Conservation (phyloP, 1,140 invertebrate species). For the Drosophila fuyamai region DNA sequence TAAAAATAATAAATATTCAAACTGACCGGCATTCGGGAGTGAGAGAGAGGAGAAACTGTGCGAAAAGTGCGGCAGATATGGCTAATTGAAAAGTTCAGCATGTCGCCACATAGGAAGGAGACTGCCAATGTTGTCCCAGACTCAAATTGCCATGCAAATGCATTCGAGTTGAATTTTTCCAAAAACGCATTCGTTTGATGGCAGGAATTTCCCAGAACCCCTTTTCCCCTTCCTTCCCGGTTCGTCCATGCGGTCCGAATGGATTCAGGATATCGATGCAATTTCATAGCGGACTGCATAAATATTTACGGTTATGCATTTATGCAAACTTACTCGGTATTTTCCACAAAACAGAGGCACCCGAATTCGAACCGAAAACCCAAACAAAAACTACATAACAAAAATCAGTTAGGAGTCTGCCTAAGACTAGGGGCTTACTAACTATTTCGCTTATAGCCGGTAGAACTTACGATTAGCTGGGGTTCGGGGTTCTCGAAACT, state of each 20-base stretch:
- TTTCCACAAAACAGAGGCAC: constrained; percentile 27
- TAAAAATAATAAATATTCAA: constrained; percentile 49
- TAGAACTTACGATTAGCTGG: constrained; percentile 62
- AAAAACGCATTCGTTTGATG: constrained; percentile 47
- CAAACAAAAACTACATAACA: constrained; percentile 7
- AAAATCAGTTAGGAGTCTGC: constrained; percentile 27
- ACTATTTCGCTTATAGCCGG: constrained; percentile 71
- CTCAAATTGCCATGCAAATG: constrained; percentile 51
- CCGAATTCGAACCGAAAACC: constrained; percentile 18
- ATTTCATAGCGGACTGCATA: constrained; percentile 64
- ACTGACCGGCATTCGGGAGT: constrained; percentile 14
- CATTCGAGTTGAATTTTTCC: constrained; percentile 38
- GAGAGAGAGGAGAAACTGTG: background rate
- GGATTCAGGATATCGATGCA: constrained; percentile 58
- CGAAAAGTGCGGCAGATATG: constrained; percentile 18
- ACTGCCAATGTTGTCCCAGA: constrained; percentile 38
- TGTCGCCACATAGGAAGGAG: constrained; percentile 24
- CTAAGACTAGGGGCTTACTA: constrained; percentile 47
- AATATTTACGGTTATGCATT: constrained; percentile 74
- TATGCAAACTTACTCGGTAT: constrained; percentile 57
- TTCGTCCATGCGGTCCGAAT: constrained; percentile 30
- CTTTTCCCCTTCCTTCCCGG: background rate
- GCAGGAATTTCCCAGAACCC: constrained; percentile 3
- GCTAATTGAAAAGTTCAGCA: constrained; percentile 49
- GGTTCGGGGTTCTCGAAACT: constrained; percentile 18